A percentile compares a stretch with the other conserved stretches of the same genome.
Conservation (phyloP, 2,797 vertebrate genomes). For the Hippopotamyrus pictus region DNA sequence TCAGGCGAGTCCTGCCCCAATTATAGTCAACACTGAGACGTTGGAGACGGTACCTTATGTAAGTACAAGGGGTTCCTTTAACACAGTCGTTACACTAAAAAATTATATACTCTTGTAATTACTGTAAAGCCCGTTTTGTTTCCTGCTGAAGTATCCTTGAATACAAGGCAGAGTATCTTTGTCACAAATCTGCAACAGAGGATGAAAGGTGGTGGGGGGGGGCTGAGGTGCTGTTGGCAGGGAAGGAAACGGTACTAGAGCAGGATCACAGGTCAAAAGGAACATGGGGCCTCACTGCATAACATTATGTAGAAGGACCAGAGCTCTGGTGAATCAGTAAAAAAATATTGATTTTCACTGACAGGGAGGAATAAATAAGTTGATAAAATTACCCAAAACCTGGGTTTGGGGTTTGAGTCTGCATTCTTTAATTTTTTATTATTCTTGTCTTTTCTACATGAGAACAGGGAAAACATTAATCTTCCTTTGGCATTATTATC, state of each 20-base stretch:
- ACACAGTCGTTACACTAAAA: background rate
- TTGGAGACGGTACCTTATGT: slow-evolving; percentile 93
- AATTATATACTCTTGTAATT: background rate
- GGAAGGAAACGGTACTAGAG: background rate
- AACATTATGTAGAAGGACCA: background rate
- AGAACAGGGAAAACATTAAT: no score
- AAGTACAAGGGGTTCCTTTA: slow-evolving; percentile 53
- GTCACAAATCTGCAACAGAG: background rate
- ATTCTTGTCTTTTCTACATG: background rate
- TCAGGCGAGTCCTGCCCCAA: slow-evolving; percentile 90
- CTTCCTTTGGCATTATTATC: no score
- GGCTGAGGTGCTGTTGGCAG: no score
- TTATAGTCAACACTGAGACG: slow-evolving; percentile 94
- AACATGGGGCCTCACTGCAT: background rate
- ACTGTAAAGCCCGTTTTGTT: background rate
- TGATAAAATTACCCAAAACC: background rate
- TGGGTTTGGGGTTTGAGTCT: background rate
- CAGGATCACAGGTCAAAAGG: background rate
- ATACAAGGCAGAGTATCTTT: background rate
- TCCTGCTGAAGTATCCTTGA: background rate
- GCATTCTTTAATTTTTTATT: background rate
- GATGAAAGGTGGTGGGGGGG: background rate
- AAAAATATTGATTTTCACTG: slow-evolving; percentile 27
- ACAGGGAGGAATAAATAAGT: slow-evolving; percentile 29
- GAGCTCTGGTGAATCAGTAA: slow-evolving; percentile 39